These are phyloP conservation scores for Drosophila mercatorum DNA, from an alignment of 2,888 invertebrate genomes.

Conservation along the genomic window DNA sequence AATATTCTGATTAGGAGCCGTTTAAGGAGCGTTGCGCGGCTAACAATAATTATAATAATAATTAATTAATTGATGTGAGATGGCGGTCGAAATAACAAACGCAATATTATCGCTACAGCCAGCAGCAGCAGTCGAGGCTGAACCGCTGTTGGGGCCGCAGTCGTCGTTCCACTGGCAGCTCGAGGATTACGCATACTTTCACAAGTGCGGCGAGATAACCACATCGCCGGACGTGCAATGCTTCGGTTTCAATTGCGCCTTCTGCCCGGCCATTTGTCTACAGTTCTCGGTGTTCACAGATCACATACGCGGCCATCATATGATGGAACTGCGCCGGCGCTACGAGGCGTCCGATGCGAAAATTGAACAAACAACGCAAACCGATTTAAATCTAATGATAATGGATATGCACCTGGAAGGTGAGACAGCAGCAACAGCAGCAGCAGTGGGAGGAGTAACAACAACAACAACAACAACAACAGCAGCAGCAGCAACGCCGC, in stretches of 20 bases:
- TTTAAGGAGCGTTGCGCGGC: constrained; percentile 26
- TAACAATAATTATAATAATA: not conserved
- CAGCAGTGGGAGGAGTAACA: not conserved
- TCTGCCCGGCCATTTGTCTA: constrained; percentile 79
- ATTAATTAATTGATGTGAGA: constrained; percentile 30
- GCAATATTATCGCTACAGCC: constrained; percentile 51
- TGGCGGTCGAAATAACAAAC: constrained; percentile 52
- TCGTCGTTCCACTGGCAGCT: constrained; percentile 71
- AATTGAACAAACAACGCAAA: constrained; percentile 63
- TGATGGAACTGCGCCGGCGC: constrained; percentile 70
- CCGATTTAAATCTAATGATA: constrained; percentile 59
- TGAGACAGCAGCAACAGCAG: not conserved
- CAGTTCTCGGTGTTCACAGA: constrained; percentile 76
- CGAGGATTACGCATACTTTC: constrained; percentile 77
- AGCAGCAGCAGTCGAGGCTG: constrained; percentile 27
- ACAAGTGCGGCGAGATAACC: constrained; percentile 81
- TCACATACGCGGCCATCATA: constrained; percentile 75
- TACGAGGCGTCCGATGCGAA: constrained; percentile 63
- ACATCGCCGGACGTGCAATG: constrained; percentile 78
- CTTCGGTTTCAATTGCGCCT: constrained; percentile 80
- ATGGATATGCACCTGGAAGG: constrained; percentile 44
- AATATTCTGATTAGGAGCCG: constrained; percentile 16
- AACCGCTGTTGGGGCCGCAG: constrained; percentile 39
- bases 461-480: constrained; percentile 3
- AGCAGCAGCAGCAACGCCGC: constrained; percentile 3